phyloP scores from a whole-genome alignment of 2,113 vertebrate genomes.

The Xenus cinereus region DNA sequence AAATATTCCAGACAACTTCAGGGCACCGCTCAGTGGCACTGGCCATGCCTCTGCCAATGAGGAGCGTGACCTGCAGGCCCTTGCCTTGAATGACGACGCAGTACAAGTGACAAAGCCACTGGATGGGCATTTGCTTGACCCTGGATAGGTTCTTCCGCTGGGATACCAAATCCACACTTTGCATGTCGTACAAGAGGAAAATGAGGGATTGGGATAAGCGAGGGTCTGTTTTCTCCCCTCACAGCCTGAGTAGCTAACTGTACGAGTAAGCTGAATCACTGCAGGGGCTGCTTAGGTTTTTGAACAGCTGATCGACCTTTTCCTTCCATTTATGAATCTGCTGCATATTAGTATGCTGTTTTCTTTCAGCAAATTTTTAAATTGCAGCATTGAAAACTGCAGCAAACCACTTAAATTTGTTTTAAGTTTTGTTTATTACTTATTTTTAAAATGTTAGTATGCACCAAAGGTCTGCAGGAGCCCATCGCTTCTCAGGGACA shows the following conservation, averaged over 20 bases:
- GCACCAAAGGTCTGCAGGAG: background rate
- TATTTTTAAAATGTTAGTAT: conserved; percentile 4
- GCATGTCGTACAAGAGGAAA: background rate
- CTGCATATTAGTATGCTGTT: background rate
- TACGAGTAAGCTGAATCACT: background rate
- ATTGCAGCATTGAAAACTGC: background rate
- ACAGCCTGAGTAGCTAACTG: background rate
- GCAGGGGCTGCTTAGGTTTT: background rate
- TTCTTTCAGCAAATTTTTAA: background rate
- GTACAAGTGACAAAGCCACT: background rate
- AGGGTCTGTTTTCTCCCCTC: background rate
- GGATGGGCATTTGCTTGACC: background rate
- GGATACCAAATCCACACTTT: background rate
- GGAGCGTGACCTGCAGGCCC: background rate
- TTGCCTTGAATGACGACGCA: background rate
- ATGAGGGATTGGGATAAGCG: background rate
- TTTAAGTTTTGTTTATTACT: background rate
- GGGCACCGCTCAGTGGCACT: background rate
- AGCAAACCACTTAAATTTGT: background rate
- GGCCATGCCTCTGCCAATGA: background rate
- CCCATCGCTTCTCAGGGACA: background rate
- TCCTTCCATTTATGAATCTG: background rate
- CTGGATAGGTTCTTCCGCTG: background rate
- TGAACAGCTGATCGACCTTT: background rate
- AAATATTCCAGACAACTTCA: background rate